Conservation (phyloP, 1,140 invertebrate species). For the Lerema accius region DNA sequence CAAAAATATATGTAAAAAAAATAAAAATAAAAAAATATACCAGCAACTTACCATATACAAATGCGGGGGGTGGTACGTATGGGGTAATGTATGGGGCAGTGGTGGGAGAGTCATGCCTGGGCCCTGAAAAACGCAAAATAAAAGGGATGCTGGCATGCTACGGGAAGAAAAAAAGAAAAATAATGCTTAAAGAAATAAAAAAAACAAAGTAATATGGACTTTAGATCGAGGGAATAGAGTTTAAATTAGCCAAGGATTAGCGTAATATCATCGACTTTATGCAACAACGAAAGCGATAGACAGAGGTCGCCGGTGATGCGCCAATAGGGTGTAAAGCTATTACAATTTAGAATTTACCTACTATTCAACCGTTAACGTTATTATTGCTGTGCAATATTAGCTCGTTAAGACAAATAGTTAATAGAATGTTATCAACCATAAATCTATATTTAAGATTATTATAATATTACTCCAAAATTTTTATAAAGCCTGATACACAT, state of each 20-base stretch:
- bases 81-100: conserved; percentile 78
- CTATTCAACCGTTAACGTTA: conserved; percentile 3
- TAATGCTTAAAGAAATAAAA: conserved; percentile 18
- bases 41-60: conserved; percentile 78
- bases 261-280: conserved; percentile 31
- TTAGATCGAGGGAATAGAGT: conserved; percentile 37
- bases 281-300: conserved; percentile 42
- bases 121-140: conserved; percentile 76
- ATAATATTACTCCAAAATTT: no score
- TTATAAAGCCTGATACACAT: no score
- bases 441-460: no score
- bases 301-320: conserved; percentile 26
- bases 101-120: conserved; percentile 75
- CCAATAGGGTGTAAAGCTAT: conserved; percentile 22
- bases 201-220: conserved; percentile 37
- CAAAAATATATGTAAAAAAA: conserved; percentile 40
- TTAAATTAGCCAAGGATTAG: conserved; percentile 37
- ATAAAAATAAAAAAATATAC: conserved; percentile 43
- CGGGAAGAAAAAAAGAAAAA: conserved; percentile 51
- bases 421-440: conserved; percentile 11
- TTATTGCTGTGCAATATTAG: conserved; percentile 23
- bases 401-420: conserved; percentile 15
- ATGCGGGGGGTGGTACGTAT: conserved; percentile 79
- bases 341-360: conserved; percentile 14
- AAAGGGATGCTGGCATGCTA: conserved; percentile 75